Evolutionary conservation across 1,140 invertebrate genomes (phyloP).

Genomic region (Myzus persicae): DNA sequence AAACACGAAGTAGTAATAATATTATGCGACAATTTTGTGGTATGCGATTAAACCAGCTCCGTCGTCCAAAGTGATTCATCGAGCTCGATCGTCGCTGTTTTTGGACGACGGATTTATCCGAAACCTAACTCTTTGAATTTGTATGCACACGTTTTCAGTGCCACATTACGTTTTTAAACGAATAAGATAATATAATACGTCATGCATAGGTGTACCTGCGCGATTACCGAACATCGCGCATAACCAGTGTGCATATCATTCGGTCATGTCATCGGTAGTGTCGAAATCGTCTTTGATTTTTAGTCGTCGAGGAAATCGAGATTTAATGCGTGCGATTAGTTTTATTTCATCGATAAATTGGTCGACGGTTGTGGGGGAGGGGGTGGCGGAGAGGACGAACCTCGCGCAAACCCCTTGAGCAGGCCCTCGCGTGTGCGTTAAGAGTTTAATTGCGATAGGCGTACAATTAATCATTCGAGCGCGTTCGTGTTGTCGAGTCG

Average conservation of each 20-base stretch:
- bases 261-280: background rate
- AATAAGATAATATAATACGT: no score
- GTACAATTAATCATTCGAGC: background rate
- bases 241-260: background rate
- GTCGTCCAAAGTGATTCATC: background rate
- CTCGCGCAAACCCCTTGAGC: background rate
- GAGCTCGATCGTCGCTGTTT: background rate
- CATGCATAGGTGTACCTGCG: no score
- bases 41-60: background rate
- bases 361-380: no score
- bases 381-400: background rate
- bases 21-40: no score
- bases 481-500: background rate
- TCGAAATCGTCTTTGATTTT: background rate
- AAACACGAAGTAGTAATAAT: background rate
- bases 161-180: no score
- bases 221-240: no score
- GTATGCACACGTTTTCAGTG: no score
- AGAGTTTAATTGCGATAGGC: conserved; percentile 15
- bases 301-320: no score
- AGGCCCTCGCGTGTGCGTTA: background rate
- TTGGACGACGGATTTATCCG: background rate
- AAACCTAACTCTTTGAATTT: no score
- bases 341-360: background rate
- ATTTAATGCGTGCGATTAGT: background rate